Conservation (phyloP, 2,113 vertebrate species). For the Camarhynchus parvulus region DNA sequence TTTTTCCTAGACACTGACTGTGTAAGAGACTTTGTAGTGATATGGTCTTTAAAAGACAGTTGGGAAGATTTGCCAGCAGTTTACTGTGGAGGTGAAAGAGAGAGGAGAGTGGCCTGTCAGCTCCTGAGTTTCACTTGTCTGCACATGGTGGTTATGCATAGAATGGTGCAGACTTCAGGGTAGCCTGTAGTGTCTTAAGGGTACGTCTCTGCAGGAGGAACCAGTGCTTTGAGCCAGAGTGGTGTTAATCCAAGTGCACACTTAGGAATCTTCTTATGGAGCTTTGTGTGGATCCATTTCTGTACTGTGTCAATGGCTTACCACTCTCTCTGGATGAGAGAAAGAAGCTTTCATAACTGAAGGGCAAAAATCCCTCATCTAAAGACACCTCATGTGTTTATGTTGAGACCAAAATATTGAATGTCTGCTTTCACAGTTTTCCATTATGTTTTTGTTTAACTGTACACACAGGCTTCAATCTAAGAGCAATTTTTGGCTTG, state of each 20-base stretch:
- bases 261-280: not conserved
- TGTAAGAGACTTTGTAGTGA: not conserved
- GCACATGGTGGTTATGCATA: not conserved
- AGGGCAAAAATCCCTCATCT: not conserved
- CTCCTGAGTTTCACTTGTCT: not conserved
- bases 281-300: not conserved
- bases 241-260: not conserved
- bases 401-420: not conserved
- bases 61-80: not conserved
- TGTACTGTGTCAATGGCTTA: not conserved
- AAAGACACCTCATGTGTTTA: not conserved
- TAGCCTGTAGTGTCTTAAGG: not conserved
- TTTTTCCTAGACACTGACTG: not conserved
- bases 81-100: not conserved
- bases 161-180: not conserved
- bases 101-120: not conserved
- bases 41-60: not conserved
- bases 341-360: not conserved
- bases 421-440: not conserved
- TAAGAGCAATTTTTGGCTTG: not conserved
- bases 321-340: not conserved
- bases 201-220: not conserved
- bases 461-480: not conserved
- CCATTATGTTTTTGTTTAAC: not conserved
- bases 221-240: not conserved